Conservation (phyloP, 2,797 vertebrate genomes). For the Lates japonicus region DNA sequence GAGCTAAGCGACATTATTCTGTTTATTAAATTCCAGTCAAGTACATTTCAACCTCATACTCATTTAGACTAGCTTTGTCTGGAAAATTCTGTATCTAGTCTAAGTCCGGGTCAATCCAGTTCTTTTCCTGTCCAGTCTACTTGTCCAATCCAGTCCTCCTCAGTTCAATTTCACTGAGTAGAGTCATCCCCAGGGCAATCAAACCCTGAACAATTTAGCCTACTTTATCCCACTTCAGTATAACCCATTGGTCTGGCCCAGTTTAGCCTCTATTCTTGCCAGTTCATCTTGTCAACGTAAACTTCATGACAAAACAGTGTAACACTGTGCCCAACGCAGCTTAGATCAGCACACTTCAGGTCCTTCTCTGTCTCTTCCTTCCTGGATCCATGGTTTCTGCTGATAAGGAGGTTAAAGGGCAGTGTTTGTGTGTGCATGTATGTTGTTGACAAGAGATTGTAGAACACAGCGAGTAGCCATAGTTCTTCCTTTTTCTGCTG, state of each 20-base stretch:
- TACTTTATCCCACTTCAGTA: conserved; percentile 28
- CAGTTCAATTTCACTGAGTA: conserved; percentile 36
- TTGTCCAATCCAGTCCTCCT: conserved; percentile 22
- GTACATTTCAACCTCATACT: not conserved
- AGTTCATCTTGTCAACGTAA: conserved; percentile 14
- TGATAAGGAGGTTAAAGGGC: conserved; percentile 71
- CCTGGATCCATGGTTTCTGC: conserved; percentile 63
- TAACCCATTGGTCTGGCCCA: conserved; percentile 31
- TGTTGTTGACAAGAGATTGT: conserved; percentile 40
- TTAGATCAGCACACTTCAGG: conserved; percentile 59
- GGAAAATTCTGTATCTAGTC: no score
- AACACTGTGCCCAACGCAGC: conserved; percentile 10
- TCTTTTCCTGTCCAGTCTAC: no score
- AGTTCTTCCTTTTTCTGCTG: conserved; percentile 61
- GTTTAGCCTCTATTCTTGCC: conserved; percentile 18
- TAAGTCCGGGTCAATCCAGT: no score
- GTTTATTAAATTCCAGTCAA: not conserved
- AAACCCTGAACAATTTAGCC: conserved; percentile 23
- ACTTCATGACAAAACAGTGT: conserved; percentile 13
- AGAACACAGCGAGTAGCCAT: conserved; percentile 56
- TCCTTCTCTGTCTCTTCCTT: conserved; percentile 53
- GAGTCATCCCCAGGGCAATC: conserved; percentile 26
- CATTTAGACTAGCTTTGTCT: not conserved
- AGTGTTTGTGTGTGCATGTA: conserved; percentile 9
- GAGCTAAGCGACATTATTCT: not conserved